These are phyloP conservation scores for Oscheius onirici DNA, from an alignment of 2,888 invertebrate genomes.

Conservation along the genomic window DNA sequence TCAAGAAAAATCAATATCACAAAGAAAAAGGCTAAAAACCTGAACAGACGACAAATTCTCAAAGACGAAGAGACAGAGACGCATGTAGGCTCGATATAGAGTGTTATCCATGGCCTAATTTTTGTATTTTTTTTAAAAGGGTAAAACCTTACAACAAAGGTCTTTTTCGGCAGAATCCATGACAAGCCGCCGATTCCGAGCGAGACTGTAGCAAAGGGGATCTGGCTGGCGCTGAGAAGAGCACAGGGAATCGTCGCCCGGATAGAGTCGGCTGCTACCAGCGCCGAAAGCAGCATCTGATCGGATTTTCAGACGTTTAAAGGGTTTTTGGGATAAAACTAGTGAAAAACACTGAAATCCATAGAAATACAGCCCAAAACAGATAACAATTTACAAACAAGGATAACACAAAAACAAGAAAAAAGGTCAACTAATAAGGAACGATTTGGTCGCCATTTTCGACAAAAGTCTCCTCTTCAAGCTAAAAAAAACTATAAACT, in stretches of 20 bases:
- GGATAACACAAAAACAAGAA: no score
- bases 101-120: slow-evolving; percentile 56
- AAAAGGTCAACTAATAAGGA: no score
- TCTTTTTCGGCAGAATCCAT: slow-evolving; percentile 49
- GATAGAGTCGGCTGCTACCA: slow-evolving; percentile 42
- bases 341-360: no score
- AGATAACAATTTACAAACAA: no score
- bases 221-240: slow-evolving; percentile 55
- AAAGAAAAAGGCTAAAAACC: no score
- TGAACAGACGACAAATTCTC: slow-evolving; percentile 62
- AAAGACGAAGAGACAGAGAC: slow-evolving; percentile 66
- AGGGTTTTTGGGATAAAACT: no score
- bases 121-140: background rate
- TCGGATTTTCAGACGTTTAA: background rate
- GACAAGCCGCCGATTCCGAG: slow-evolving; percentile 56
- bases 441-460: no score
- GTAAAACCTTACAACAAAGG: slow-evolving; percentile 32
- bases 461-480: no score
- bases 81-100: slow-evolving; percentile 62
- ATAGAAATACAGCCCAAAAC: no score
- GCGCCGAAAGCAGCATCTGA: slow-evolving; percentile 43
- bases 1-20: no score
- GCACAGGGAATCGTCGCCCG: slow-evolving; percentile 49
- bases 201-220: slow-evolving; percentile 62
- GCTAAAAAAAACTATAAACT: no score